These are phyloP conservation scores for Rhimphoctona megacephalus DNA, from an alignment of 2,888 invertebrate species.

Conservation along the genomic window DNA sequence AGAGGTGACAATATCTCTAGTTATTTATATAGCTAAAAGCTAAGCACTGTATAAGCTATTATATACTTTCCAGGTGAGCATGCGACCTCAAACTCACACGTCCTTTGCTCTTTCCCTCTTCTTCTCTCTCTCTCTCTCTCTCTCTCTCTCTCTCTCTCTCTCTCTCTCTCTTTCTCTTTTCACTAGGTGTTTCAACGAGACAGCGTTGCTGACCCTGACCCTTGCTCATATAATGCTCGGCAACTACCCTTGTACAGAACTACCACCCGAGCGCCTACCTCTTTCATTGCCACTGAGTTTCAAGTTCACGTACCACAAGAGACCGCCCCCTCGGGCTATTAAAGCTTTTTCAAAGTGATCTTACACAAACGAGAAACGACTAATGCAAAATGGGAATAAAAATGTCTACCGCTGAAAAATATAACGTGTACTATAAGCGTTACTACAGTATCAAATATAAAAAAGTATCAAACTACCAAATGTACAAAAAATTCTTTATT, in stretches of 20 bases:
- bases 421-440: background rate
- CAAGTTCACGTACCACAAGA: conserved; percentile 69
- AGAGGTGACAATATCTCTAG: conserved; percentile 3
- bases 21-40: background rate
- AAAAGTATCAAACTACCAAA: conserved; percentile 1
- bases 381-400: conserved; percentile 13
- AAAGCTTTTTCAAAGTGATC: conserved; percentile 25
- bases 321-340: background rate
- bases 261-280: conserved; percentile 28
- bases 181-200: conserved; percentile 36
- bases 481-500: background rate
- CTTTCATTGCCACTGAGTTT: conserved; percentile 66
- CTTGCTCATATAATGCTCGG: conserved; percentile 61
- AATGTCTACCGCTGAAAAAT: background rate
- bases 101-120: conserved; percentile 45
- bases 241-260: conserved; percentile 61
- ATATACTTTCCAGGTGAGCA: conserved; percentile 62
- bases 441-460: background rate
- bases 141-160: conserved; percentile 51
- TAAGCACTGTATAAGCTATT: conserved; percentile 41
- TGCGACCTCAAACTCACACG: conserved; percentile 68
- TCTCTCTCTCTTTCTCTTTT: too few relatives aligned
- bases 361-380: conserved; percentile 20
- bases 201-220: conserved; percentile 69
- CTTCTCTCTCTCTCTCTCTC: conserved; percentile 48